Percentiles rank a stretch among this genome's conserved stretches.
These are phyloP conservation scores for Pycnomerus fuliginosus DNA, from an alignment of 2,888 invertebrate genomes.

Conservation along the genomic window DNA sequence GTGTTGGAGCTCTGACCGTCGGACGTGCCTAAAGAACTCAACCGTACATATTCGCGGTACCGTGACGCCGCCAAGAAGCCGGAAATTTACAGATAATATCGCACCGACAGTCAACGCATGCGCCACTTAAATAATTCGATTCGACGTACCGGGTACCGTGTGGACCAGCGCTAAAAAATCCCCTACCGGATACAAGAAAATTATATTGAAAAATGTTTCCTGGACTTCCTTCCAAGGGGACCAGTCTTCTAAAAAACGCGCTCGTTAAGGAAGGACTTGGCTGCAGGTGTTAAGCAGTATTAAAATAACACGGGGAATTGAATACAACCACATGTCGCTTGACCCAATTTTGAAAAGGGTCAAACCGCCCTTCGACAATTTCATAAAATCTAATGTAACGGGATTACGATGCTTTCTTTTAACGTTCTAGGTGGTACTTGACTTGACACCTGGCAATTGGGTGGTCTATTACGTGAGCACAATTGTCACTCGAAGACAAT, in stretches of 20 bases:
- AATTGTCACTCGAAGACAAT: too few species aligned
- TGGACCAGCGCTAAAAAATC: conserved; percentile 4
- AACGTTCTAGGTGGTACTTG: too few species aligned
- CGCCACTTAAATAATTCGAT: conserved; percentile 9
- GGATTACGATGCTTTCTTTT: too few species aligned
- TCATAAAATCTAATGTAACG: too few species aligned
- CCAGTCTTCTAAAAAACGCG: conserved; percentile 4
- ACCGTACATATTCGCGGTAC: conserved; percentile 30
- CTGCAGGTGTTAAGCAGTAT: conserved; percentile 15
- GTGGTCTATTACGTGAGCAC: too few species aligned
- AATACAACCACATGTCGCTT: conserved; percentile 14
- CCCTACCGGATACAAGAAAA: conserved; percentile 15
- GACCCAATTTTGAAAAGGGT: too few species aligned
- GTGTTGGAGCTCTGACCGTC: conserved; percentile 24
- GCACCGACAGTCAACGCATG: conserved; percentile 29
- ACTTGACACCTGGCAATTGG: too few species aligned
- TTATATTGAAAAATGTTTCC: conserved; percentile 19
- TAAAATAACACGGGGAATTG: conserved; percentile 13
- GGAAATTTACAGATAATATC: conserved; percentile 34
- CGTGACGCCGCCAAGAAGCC: conserved; percentile 30
- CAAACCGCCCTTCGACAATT: too few species aligned
- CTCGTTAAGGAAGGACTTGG: conserved; percentile 1
- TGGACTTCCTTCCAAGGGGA: conserved; percentile 9
- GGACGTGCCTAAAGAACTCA: conserved; percentile 32
- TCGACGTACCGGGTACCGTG: conserved; percentile 1